Percentiles rank a stretch among this genome's conserved stretches.
phyloP scores from a whole-genome alignment of 2,113 vertebrate genomes.

The Oncorhynchus masou region DNA sequence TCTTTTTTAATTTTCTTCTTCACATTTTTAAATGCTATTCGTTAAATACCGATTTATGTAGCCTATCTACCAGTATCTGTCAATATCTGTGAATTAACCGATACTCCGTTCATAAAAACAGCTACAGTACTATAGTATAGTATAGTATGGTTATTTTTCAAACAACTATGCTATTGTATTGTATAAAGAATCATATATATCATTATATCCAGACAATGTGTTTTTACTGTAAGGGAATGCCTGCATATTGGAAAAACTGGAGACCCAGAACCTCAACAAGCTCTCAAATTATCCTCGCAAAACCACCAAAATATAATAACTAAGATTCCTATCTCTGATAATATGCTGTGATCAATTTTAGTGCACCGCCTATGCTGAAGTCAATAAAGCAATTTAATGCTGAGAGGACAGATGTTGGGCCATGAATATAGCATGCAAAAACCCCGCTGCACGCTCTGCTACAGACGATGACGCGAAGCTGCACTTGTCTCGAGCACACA shows the following conservation, averaged over 20 bases:
- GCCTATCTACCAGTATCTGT: background rate
- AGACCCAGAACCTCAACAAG: background rate
- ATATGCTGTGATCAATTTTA: conserved; percentile 16
- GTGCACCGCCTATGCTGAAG: conserved; percentile 13
- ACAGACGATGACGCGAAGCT: background rate
- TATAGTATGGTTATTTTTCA: background rate
- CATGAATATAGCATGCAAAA: background rate
- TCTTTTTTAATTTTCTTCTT: no score
- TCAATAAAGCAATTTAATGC: conserved; percentile 1
- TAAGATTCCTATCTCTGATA: conserved; percentile 2
- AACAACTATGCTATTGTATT: background rate
- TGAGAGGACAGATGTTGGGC: conserved; percentile 19
- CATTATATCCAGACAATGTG: background rate
- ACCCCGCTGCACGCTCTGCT: background rate
- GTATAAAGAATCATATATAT: background rate
- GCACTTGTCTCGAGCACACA: background rate
- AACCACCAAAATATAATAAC: background rate
- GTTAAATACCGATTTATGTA: no score
- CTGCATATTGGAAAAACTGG: background rate
- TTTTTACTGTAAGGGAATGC: background rate
- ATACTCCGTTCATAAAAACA: background rate
- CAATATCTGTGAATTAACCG: background rate
- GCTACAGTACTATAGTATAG: no score
- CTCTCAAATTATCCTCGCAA: background rate
- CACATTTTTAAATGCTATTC: no score